phyloP scores from a whole-genome alignment of 2,888 invertebrate species.

The Patella caerulea region DNA sequence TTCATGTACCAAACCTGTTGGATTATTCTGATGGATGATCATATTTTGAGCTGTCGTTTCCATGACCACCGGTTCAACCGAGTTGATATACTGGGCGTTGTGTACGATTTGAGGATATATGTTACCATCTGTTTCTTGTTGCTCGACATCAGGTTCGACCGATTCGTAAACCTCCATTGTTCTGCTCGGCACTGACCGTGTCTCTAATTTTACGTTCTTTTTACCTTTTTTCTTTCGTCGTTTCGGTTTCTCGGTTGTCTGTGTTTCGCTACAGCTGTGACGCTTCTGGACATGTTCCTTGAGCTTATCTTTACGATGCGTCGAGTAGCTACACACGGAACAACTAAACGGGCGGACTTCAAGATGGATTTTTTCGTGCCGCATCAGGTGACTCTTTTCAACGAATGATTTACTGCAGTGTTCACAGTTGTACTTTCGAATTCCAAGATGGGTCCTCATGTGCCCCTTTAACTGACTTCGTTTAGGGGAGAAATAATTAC shows the following conservation, averaged over 20 bases:
- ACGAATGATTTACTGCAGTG: slow-evolving; percentile 78
- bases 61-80: background rate
- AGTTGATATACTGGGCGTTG: background rate
- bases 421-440: slow-evolving; percentile 75
- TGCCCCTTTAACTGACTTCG: slow-evolving; percentile 79
- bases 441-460: slow-evolving; percentile 76
- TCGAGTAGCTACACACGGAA: slow-evolving; percentile 78
- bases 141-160: background rate
- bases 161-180: background rate
- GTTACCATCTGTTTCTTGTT: background rate
- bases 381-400: slow-evolving; percentile 79
- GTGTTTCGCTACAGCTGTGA: slow-evolving; percentile 64
- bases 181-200: background rate
- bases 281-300: slow-evolving; percentile 75
- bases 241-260: background rate
- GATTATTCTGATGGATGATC: background rate
- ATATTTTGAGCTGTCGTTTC: background rate
- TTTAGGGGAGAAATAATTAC: slow-evolving; percentile 78
- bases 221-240: background rate
- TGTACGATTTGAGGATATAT: background rate
- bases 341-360: slow-evolving; percentile 79
- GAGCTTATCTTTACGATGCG: slow-evolving; percentile 78
- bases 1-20: background rate
- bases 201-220: background rate
- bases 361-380: slow-evolving; percentile 79